Evolutionary conservation across 2,888 invertebrate species (phyloP), one percentile per base, ranked within the genome.

Genomic region (Drosophila eohydei): DNA sequence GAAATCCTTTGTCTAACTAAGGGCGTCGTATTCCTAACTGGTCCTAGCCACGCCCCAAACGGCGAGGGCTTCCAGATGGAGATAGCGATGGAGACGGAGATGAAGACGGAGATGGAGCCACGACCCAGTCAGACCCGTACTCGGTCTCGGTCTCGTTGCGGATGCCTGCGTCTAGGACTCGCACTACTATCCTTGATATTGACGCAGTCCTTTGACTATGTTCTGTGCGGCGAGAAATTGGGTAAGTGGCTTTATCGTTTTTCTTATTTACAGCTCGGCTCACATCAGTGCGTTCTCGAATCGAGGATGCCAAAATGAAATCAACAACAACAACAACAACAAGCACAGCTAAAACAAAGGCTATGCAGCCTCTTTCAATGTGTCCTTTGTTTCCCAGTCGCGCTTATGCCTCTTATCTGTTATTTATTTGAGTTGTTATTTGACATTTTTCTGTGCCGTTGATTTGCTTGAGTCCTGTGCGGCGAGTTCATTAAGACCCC

Each of bases 151-250:
- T 26, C 41, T 21, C 51, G 26, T 7, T 12, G 44, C 32, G 57
- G 68, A 11, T 62, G 54, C 44, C 48, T 46, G 30, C 50, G 50
- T 36, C 57, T 68, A 61, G 73, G 63, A 60, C 55, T 80, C 61
- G 62, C 76, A 74, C 59, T 89, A 59, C 58, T 78, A 51, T 52
- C 75, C 54, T 60, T 90, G 69, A 46, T 90, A 69, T 88, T 85
- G 74, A 62, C 85, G 26, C 79, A 86, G 63, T 74, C 72, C 52
- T 68, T 90, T 62, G 81, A 74, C 72, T 52, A 60, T 74, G 91
- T 80, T 54, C 77, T 89, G 50, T 88, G 91, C 74, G 91, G 91
- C 80, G 91, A 91, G 71, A 91, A 91, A 89, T 83, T 91, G 80
- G 91, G 91, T 91, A 85, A 90, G 90, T 90, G 63, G 74, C 82